Evolutionary conservation across 53 echinoderm and acorn worm genomes (phyloP), one percentile per base, ranked within the genome.

Genomic region (Mesocentrotus franciscanus): DNA sequence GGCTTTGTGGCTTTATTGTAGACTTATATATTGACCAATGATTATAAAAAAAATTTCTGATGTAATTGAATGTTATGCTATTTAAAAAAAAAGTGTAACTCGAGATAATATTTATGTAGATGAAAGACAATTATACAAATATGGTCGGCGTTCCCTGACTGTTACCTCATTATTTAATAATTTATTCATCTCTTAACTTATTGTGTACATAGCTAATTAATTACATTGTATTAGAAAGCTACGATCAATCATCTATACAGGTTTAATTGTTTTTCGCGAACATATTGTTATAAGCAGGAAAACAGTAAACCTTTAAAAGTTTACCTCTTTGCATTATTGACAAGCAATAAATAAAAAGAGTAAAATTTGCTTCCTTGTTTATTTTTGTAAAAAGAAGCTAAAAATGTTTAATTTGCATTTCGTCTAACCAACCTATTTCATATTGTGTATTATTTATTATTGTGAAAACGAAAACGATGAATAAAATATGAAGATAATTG

Each of bases 401-500:
- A 83, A 70, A 42, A 74, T 93, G 93, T 64, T 93, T 76, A 55
- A 72, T 93, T 93, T 93, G 39, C 68, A 35, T 92, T 64, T 62
- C 32, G 70, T 68, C 33, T 92, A 34, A 39, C 60, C 90, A 59
- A 87, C 56, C 87, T 56, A 60, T 90, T 90, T 29, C 58, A 60
- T 60, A 64, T 64, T 83, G 83, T 94, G 81, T 94, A 94, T 94
- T 94, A 94, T 94, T 94, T 94, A 94, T 94, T 94, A 74, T 29
- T 66, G 74, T 74, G 61, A 32, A 17, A 90, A 58, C 30, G 39
- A 92, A 92, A 61, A 92, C 68, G n/a, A 91, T 91, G 60, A 92
- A 92, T 92, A 92, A 92, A 92, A 92, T 92, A 92, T 93, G 72
- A 93, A 93, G n/a, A 81, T 39, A 81, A 39, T 81, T 36, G 36